phyloP scores from a whole-genome alignment of 2,113 vertebrate species.

The Neogobius melanostomus region DNA sequence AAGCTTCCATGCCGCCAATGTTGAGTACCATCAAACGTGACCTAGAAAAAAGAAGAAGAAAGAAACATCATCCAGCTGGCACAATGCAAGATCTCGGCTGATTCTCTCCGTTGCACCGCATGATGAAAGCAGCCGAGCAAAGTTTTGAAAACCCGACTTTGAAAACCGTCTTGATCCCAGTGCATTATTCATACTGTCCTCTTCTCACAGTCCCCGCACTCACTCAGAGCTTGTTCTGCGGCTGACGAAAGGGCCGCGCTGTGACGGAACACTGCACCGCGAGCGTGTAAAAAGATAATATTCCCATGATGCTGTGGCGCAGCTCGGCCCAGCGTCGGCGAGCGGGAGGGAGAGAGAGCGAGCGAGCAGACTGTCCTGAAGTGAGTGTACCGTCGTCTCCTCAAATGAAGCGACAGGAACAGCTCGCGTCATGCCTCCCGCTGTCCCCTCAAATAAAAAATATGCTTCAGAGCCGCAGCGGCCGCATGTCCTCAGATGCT shows the following conservation, averaged over 20 bases:
- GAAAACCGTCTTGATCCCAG: slow-evolving; percentile 42
- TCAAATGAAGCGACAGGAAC: slow-evolving; percentile 28
- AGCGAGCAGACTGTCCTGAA: slow-evolving; percentile 30
- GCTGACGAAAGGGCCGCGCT: slow-evolving; percentile 63
- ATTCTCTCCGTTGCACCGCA: neutral
- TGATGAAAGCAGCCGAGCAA: slow-evolving; percentile 23
- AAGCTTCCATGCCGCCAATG: no score
- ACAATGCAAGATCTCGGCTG: neutral
- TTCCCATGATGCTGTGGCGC: slow-evolving; percentile 56
- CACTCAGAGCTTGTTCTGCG: slow-evolving; percentile 48
- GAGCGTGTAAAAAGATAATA: slow-evolving; percentile 68
- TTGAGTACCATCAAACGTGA: no score
- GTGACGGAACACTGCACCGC: slow-evolving; percentile 43
- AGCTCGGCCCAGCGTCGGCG: slow-evolving; percentile 42
- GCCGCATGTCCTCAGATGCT: slow-evolving; percentile 6
- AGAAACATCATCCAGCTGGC: neutral
- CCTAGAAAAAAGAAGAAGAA: no score
- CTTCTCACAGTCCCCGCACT: slow-evolving; percentile 35
- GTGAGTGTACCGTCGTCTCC: slow-evolving; percentile 25
- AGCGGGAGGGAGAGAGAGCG: slow-evolving; percentile 45
- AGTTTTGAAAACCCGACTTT: slow-evolving; percentile 43
- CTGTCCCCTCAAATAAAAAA: slow-evolving; percentile 30
- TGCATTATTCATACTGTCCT: slow-evolving; percentile 65
- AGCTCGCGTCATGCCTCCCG: slow-evolving; percentile 8
- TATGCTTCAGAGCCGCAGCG: slow-evolving; percentile 13